These are phyloP conservation scores for Eretmochelys imbricata DNA, from an alignment of 2,113 vertebrate species.

Conservation along the genomic window DNA sequence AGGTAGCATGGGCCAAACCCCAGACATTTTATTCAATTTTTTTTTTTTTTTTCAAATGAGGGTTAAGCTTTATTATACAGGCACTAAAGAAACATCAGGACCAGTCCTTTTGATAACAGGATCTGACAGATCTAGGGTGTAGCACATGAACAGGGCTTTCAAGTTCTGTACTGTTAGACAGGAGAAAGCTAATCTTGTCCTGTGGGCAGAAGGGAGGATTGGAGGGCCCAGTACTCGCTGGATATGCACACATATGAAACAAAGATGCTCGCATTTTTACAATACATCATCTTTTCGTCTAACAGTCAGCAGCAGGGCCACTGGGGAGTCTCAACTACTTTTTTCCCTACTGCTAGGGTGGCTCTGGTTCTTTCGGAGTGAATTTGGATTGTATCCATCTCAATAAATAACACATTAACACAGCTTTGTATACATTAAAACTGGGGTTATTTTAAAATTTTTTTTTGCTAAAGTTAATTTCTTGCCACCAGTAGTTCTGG, in stretches of 20 bases:
- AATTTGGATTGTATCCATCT: slow-evolving; percentile 69
- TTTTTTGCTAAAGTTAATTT: not conserved
- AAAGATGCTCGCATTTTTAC: slow-evolving; percentile 76
- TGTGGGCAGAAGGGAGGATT: slow-evolving; percentile 72
- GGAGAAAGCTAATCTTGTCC: slow-evolving; percentile 75
- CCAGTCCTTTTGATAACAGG: slow-evolving; percentile 31
- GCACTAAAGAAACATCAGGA: slow-evolving; percentile 59
- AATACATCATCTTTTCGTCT: slow-evolving; percentile 73
- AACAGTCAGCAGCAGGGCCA: slow-evolving; percentile 70
- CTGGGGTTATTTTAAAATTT: not conserved
- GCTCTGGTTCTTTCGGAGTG: slow-evolving; percentile 80
- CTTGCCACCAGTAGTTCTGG: not conserved
- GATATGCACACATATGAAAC: slow-evolving; percentile 77
- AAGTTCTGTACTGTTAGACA: slow-evolving; percentile 68
- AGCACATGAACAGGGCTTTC: slow-evolving; percentile 62
- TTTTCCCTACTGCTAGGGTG: slow-evolving; percentile 79
- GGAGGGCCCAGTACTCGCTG: slow-evolving; percentile 78
- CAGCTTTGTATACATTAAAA: slow-evolving; percentile 87
- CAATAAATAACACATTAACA: slow-evolving; percentile 57
- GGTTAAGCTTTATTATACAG: slow-evolving; percentile 63
- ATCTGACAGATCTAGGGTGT: slow-evolving; percentile 57
- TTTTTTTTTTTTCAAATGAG: slow-evolving; percentile 27
- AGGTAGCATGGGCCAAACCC: not conserved
- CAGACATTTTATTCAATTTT: not conserved
- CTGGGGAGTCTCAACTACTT: slow-evolving; percentile 72